Base-by-base conservation (phyloP, 2,113 vertebrate genomes). In the Serinus canaria region DNA sequence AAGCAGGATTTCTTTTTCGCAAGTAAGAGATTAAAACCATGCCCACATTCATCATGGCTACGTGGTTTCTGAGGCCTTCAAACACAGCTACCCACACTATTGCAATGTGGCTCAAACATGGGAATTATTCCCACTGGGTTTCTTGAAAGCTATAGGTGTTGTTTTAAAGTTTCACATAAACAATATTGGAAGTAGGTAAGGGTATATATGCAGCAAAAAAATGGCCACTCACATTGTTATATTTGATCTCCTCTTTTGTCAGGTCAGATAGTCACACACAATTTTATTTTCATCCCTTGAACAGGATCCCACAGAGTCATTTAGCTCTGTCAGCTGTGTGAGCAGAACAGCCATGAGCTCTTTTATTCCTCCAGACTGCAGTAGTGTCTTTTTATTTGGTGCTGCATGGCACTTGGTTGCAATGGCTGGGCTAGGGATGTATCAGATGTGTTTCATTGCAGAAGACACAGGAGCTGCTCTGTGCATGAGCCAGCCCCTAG, bases 401-500 rank as follows among this genome's bases (percentile, higher is more conserved):
- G 11, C 30, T 10, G 1, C 0, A 0, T 22, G 47, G 39, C 66
- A 11, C 31, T 44, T 10, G 82, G 22, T 52, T 78, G 58, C 44
- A 16, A 0, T 19, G 66, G 22, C 31, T 0, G 1, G 25, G n/a
- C 35, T 46, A 4, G 64, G 35, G n/a, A 37, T 0, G 0, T 27
- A 3, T 25, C 53, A 21, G 30, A 19, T 2, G 0, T 19, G 3
- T 83, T 78, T 59, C 19, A 11, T 20, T 33, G 22, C 24, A 12
- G 27, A 31, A 20, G 28, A 28, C 31, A 2, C 10, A 4, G 13
- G 4, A 41, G 60, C 77, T 62, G 53, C n/a, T 72, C 18, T 4
- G 4, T 0, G 0, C 0, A 0, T 24, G 23, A 2, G 3, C 33
- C 6, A 0, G 35, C 16, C 25, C 15, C 43, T 75, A 8, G 19